These are phyloP conservation scores for Hormiphora californensis DNA, from an alignment of 37 sponge, comb jelly and placozoan genomes.

Conservation along the genomic window DNA sequence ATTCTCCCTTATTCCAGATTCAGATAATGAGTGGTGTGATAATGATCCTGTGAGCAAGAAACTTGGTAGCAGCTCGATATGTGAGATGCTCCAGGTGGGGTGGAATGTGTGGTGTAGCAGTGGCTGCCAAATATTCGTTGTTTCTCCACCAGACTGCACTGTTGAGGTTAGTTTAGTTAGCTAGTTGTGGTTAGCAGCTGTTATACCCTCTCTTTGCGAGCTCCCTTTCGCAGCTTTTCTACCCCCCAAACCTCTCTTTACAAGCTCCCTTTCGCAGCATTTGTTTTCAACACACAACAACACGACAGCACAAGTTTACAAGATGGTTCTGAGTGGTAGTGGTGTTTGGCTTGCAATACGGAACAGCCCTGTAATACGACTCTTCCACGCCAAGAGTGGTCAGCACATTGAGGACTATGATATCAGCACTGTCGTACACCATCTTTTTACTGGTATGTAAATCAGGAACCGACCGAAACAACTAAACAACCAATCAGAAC, in stretches of 20 bases:
- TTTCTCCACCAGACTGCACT: neutral
- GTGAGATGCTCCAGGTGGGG: slow-evolving; percentile 29
- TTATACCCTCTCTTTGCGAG: too few species aligned
- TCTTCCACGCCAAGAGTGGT: slow-evolving; percentile 52
- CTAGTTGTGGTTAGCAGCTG: neutral
- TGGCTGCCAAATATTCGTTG: slow-evolving; percentile 34
- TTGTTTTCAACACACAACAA: slow-evolving; percentile 51
- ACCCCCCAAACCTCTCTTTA: too few species aligned
- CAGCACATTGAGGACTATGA: slow-evolving; percentile 46
- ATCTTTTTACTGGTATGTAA: slow-evolving; percentile 21
- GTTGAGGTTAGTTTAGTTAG: neutral
- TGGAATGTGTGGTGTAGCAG: slow-evolving; percentile 35
- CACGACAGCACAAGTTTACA: slow-evolving; percentile 50
- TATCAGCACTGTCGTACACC: slow-evolving; percentile 51
- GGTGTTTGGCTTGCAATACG: slow-evolving; percentile 52
- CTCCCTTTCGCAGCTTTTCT: too few species aligned
- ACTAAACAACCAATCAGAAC: too few species aligned
- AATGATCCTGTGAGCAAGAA: slow-evolving; percentile 38
- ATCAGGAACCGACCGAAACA: too few species aligned
- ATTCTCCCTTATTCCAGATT: too few species aligned
- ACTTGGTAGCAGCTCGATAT: slow-evolving; percentile 23
- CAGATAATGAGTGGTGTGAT: slow-evolving; percentile 53
- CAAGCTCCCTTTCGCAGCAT: too few species aligned
- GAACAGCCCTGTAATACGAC: slow-evolving; percentile 49
- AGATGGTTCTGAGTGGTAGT: slow-evolving; percentile 50